Base-by-base conservation (phyloP, 2,888 invertebrate genomes). In the Ischnus inquisitorius region DNA sequence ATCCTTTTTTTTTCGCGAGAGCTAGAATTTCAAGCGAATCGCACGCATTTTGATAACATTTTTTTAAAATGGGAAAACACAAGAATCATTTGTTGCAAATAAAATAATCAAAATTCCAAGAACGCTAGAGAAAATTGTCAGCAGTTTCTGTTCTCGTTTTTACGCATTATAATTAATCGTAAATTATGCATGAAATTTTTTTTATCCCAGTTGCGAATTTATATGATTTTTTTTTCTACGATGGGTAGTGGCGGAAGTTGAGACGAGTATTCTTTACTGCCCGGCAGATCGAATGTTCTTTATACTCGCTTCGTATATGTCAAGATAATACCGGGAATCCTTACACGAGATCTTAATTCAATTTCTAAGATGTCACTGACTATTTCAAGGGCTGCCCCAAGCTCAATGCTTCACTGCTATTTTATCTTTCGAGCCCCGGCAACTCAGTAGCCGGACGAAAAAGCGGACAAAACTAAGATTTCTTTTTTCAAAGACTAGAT, bases 281-380 rank as follows among this genome's bases (percentile, higher is more conserved):
- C 25, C 25, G 14, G 6, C 5, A n/a, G 14, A 14, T 25, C 14
- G 28, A 60, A 28, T 25, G 5, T 28, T 28, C 28, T 14, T 57
- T 10, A 28, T 57, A 48, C 19, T 28, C 34, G 12, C 25, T 19
- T 51, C 34, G 19, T 60, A 43, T 62, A 62, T 46, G 72, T 67
- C 46, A 39, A 71, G 71, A 75, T 79, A 68, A 79, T 65, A 54
- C 48, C 34, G 51, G 19, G 83, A 83, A 83, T 80, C 83, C 83
- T 67, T 83, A 83, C 62, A 62, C 48, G 39, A 65, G 51, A 80
- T 77, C 65, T 83, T 83, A 80, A 83, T 80, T 80, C 62, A 64
- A 83, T 83, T 80, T 68, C 51, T 16, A 77, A 80, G 83, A 83
- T 72, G 65, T 79, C 54, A n/a, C 22, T n/a, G 14, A 57, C 71